Evolutionary conservation across 2,888 invertebrate genomes (phyloP).

Genomic region (Melanostoma scalare): DNA sequence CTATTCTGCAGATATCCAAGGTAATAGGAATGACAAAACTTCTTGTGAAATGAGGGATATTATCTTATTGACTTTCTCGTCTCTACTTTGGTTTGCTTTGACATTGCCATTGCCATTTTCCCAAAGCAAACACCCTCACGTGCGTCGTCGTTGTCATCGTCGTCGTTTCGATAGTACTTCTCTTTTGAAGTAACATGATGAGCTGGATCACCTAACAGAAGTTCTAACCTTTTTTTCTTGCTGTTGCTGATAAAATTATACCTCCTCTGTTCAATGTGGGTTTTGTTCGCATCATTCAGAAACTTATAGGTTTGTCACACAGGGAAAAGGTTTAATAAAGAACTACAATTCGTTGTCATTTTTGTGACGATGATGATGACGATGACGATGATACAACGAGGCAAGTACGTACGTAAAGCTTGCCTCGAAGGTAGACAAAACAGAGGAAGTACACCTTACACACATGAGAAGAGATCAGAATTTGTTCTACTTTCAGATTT

Average conservation of each 20-base stretch:
- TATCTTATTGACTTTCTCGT: constrained; percentile 56
- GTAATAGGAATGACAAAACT: constrained; percentile 65
- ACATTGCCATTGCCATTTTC: constrained; percentile 6
- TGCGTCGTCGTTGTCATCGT: background rate
- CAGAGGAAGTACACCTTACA: background rate
- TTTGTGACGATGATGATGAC: constrained; percentile 36
- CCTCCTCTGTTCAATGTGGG: constrained; percentile 31
- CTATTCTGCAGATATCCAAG: constrained; percentile 62
- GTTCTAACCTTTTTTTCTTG: background rate
- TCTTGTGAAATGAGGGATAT: constrained; percentile 63
- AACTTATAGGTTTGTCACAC: constrained; percentile 36
- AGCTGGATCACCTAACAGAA: constrained; percentile 66
- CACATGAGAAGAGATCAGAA: constrained; percentile 38
- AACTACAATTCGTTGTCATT: constrained; percentile 59
- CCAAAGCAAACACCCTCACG: constrained; percentile 6
- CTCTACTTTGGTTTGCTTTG: background rate
- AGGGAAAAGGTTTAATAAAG: constrained; percentile 46
- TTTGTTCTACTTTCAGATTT: constrained; percentile 67
- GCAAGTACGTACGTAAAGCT: too few relatives aligned
- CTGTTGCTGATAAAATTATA: constrained; percentile 59
- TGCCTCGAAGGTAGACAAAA: too few relatives aligned
- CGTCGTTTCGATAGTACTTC: background rate
- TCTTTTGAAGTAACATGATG: background rate
- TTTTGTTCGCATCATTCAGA: constrained; percentile 7
- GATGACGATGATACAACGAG: too few relatives aligned